Evolutionary conservation across 2,797 vertebrate genomes (phyloP).

Genomic region (Cottoperca gobio): DNA sequence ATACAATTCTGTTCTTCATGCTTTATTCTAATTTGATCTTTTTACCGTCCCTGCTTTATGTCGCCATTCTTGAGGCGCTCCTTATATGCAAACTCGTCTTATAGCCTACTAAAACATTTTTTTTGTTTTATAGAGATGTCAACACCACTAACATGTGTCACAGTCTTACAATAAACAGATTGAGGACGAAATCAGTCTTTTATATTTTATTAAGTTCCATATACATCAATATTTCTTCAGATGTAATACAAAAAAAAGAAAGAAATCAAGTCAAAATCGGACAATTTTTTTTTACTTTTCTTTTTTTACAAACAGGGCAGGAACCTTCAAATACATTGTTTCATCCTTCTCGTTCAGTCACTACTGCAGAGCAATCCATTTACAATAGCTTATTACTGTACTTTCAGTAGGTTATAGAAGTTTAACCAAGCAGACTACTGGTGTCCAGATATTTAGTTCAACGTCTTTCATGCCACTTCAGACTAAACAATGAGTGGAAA

Average conservation of each 20-base stretch:
- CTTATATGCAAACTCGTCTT: neutral
- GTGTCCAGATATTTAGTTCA: conserved; percentile 62
- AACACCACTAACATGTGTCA: neutral
- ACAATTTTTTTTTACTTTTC: conserved; percentile 80
- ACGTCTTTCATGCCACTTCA: conserved; percentile 70
- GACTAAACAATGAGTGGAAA: conserved; percentile 65
- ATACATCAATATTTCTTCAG: conserved; percentile 99
- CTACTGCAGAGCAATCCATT: conserved; percentile 82
- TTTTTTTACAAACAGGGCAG: conserved; percentile 94
- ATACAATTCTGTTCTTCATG: neutral
- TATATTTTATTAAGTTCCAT: conserved; percentile 99
- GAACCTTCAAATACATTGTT: conserved; percentile 91
- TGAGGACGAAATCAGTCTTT: conserved; percentile 85
- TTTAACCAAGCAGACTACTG: conserved; percentile 66
- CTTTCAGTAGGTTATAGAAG: conserved; percentile 67
- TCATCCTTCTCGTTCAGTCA: conserved; percentile 84
- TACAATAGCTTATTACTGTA: conserved; percentile 73
- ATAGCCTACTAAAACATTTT: neutral
- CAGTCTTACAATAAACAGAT: neutral
- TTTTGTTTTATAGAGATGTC: neutral
- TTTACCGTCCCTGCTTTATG: neutral
- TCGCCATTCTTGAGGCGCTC: neutral
- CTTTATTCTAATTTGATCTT: neutral
- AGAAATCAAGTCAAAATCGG: conserved; percentile 89
- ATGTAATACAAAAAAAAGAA: conserved; percentile 94